Evolutionary conservation across 2,113 vertebrate species (phyloP).

Genomic region (Sapayoa aenigma): DNA sequence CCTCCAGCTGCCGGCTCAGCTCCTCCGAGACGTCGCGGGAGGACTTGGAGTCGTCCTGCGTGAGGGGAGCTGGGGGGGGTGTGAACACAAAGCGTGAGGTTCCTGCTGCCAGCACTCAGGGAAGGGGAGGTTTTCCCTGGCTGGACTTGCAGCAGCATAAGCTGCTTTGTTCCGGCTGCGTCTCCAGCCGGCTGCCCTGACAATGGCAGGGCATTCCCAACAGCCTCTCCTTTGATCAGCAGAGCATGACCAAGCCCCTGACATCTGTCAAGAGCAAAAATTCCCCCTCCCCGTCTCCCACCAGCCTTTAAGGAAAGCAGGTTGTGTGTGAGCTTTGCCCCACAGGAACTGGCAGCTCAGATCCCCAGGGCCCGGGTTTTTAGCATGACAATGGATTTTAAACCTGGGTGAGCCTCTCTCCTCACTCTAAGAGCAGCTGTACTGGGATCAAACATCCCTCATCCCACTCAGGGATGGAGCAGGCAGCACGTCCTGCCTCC

Average conservation of each 20-base stretch:
- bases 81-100: not conserved
- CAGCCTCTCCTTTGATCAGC: not conserved
- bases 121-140: not conserved
- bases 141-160: not conserved
- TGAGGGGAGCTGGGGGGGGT: not conserved
- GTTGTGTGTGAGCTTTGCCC: accelerated
- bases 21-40: constrained; percentile 87
- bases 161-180: not conserved
- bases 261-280: constrained; percentile 11
- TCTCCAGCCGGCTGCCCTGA: constrained; percentile 13
- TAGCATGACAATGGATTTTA: not conserved
- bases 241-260: constrained; percentile 1
- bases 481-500: not conserved
- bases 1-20: constrained; percentile 92
- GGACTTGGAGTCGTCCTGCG: constrained; percentile 59
- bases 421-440: not conserved
- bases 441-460: not conserved
- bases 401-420: not conserved
- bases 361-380: not conserved
- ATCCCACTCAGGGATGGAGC: not conserved
- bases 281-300: not conserved
- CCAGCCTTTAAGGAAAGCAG: not conserved
- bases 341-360: not conserved
- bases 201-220: not conserved
- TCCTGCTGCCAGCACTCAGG: not conserved